Evolutionary conservation across 92 coral and sea anemone species (phyloP), one percentile per base, ranked within the genome.

Genomic region (Montipora capitata): DNA sequence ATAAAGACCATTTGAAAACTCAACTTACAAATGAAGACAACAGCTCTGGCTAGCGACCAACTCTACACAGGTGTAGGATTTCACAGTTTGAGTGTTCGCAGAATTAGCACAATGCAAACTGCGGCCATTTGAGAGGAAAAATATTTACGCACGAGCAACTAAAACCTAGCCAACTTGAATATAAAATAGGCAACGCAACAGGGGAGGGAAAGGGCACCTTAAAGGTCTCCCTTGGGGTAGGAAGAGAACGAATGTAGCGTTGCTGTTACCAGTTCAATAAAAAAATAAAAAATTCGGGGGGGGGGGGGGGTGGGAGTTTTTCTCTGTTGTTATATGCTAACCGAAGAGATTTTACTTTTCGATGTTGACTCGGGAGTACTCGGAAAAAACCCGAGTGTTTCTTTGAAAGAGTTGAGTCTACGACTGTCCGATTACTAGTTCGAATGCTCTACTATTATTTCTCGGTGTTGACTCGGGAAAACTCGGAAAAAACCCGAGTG

Each of bases 91-190:
- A 18, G 68, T 40, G 14, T 57, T 40, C 38, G 59, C n/a, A 59
- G 80, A 51, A 27, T 18, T 27, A 52, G 62, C 68, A 20, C 40
- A 12, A 56, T 40, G 0, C 13, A 56, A 10, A 38, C 4, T 27
- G 15, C 4, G 66, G 0, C 38, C 39, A 27, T 14, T 65, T 18
- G 38, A 1, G 68, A 13, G 14, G 13, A 41, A 57, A 13, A 18
- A 79, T 27, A 79, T 62, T 42, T 79, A 35, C 69, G 68, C 57
- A 41, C 7, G 84, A 11, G 59, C 16, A 38, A n/a, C 61, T 54
- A 13, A 7, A 38, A 17, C 35, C 8, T 7, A 13, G 16, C 80
- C 49, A 14, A 54, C 52, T 1, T 57, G 68, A 76, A 76, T 20
- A 56, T 3, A 44, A 13, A 76, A 35, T 35, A 3, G 48, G 6